Evolutionary conservation across 2,113 vertebrate genomes (phyloP).

Genomic region (Gorsachius goisagi): DNA sequence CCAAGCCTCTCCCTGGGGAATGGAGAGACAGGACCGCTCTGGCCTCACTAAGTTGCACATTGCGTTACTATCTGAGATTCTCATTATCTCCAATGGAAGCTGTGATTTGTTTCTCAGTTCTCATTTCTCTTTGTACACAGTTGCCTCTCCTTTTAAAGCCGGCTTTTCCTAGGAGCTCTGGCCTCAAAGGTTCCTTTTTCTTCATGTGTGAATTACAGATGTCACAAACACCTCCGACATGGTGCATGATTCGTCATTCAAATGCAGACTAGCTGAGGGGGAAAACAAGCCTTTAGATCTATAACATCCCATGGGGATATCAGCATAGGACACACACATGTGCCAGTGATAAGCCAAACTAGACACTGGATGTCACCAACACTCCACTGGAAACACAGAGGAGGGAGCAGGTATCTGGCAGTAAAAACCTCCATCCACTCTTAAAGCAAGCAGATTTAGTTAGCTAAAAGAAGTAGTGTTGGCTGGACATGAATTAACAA

Average conservation of each 20-base stretch:
- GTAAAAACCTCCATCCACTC: slow-evolving; percentile 31
- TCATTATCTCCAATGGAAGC: slow-evolving; percentile 43
- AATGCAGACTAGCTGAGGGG: slow-evolving; percentile 38
- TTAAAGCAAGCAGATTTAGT: neutral
- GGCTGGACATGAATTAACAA: neutral
- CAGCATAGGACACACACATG: neutral
- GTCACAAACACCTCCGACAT: slow-evolving; percentile 20
- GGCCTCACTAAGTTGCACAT: neutral
- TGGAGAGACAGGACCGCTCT: neutral
- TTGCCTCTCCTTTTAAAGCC: slow-evolving; percentile 36
- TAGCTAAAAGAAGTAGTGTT: neutral
- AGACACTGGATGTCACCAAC: slow-evolving; percentile 55
- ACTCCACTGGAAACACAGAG: slow-evolving; percentile 35
- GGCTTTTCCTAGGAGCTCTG: slow-evolving; percentile 2
- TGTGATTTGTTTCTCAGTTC: slow-evolving; percentile 47
- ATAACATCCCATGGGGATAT: slow-evolving; percentile 15
- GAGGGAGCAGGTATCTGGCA: slow-evolving; percentile 29
- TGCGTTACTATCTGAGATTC: neutral
- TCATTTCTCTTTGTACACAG: slow-evolving; percentile 22
- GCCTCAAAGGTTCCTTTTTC: slow-evolving; percentile 37
- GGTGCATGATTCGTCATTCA: slow-evolving; percentile 38
- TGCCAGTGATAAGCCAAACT: slow-evolving; percentile 12
- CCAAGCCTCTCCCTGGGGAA: neutral
- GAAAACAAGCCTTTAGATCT: slow-evolving; percentile 12
- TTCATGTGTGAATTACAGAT: slow-evolving; percentile 43